Evolutionary conservation across 2,113 vertebrate species (phyloP).

Genomic region (Calypte anna): DNA sequence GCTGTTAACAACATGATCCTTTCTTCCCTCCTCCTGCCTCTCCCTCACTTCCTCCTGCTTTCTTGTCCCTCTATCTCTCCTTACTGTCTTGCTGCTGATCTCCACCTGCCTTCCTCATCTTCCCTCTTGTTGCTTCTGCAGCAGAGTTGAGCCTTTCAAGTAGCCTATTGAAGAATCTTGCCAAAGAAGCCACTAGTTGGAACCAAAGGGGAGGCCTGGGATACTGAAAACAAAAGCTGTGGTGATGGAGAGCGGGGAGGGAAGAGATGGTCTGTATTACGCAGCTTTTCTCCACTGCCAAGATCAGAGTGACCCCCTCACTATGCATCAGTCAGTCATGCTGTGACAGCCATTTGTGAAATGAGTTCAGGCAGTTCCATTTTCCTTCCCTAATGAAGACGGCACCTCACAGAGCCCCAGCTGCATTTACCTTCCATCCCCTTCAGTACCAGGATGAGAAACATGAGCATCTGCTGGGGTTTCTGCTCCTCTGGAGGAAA

Average conservation of each 20-base stretch:
- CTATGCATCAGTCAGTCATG: background rate
- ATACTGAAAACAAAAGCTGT: background rate
- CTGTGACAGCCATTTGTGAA: background rate
- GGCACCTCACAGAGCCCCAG: background rate
- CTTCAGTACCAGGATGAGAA: background rate
- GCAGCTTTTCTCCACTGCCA: background rate
- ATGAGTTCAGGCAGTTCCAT: background rate
- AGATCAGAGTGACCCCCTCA: background rate
- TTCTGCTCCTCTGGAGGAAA: background rate
- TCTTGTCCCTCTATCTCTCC: background rate
- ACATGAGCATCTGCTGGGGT: background rate
- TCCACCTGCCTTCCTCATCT: background rate
- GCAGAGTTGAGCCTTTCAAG: background rate
- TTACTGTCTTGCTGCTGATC: background rate
- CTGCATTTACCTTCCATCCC: accelerated
- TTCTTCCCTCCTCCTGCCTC: background rate
- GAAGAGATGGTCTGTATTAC: background rate
- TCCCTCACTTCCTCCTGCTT: background rate
- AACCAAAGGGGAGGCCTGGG: background rate
- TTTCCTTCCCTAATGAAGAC: background rate
- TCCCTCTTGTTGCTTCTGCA: background rate
- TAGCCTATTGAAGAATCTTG: background rate
- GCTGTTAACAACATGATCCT: background rate
- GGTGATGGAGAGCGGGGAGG: background rate
- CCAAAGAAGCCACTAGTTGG: conserved; percentile 27